Percentiles rank a stretch among this genome's conserved stretches.
phyloP scores from a whole-genome alignment of 2,113 vertebrate species.

The Chauna torquata region DNA sequence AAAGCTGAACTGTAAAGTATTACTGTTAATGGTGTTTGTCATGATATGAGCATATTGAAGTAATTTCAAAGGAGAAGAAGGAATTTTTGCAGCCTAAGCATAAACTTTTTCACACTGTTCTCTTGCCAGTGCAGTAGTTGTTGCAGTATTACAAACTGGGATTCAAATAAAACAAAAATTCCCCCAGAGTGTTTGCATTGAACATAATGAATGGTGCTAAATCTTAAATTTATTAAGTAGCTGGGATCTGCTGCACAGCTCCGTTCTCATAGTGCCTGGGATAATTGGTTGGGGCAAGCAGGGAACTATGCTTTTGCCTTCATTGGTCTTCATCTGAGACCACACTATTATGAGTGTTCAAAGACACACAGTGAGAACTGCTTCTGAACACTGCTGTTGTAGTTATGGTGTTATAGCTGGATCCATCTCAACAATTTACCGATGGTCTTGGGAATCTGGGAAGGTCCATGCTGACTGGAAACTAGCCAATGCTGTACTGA shows the following conservation, averaged over 20 bases:
- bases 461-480: too few species aligned
- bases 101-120: background rate
- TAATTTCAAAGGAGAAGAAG: background rate
- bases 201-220: background rate
- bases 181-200: background rate
- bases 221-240: background rate
- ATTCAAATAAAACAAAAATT: background rate
- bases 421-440: too few species aligned
- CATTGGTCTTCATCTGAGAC: background rate
- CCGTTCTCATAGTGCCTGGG: background rate
- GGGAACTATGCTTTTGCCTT: background rate
- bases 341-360: background rate
- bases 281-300: background rate
- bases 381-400: background rate
- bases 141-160: background rate
- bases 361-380: background rate
- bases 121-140: background rate
- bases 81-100: background rate
- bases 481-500: too few species aligned
- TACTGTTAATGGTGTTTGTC: background rate
- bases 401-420: too few species aligned
- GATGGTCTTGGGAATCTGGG: too few species aligned
- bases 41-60: background rate
- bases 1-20: background rate
- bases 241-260: background rate